phyloP scores from a whole-genome alignment of 2,888 invertebrate genomes.

The Drosophila monieri region DNA sequence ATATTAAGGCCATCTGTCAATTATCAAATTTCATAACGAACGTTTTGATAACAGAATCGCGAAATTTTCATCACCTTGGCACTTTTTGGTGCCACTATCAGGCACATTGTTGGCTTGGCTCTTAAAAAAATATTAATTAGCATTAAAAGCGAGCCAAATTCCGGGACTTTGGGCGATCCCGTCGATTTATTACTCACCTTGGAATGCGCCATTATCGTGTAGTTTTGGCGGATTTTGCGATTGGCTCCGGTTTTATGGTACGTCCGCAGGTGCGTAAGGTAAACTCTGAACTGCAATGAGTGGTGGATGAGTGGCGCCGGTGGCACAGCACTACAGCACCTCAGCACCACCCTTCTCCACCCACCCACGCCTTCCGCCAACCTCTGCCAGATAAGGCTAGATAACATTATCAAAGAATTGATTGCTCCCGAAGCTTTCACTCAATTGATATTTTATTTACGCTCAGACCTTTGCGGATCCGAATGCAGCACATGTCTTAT shows the following conservation, averaged over 20 bases:
- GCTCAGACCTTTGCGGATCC: slow-evolving; percentile 7
- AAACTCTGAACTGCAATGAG: slow-evolving; percentile 30
- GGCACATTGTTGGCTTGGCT: neutral
- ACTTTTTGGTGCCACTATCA: slow-evolving; percentile 9
- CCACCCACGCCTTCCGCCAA: slow-evolving; percentile 1
- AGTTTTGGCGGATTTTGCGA: slow-evolving; percentile 2
- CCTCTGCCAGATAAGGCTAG: slow-evolving; percentile 30
- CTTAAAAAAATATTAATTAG: slow-evolving; percentile 10
- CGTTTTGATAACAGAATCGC: slow-evolving; percentile 15
- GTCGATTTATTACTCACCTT: slow-evolving; percentile 39
- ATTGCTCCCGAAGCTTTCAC: slow-evolving; percentile 42
- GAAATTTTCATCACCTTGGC: slow-evolving; percentile 4
- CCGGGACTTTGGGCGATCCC: slow-evolving; percentile 17
- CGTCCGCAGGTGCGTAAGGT: slow-evolving; percentile 25
- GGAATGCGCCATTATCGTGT: slow-evolving; percentile 27
- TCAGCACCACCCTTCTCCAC: slow-evolving; percentile 1
- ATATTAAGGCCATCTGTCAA: slow-evolving; percentile 3
- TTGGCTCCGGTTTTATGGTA: neutral
- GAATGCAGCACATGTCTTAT: neutral
- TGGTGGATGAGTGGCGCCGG: slow-evolving; percentile 1
- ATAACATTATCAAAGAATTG: slow-evolving; percentile 55
- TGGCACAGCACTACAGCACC: neutral
- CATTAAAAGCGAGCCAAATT: slow-evolving; percentile 9
- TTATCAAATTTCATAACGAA: slow-evolving; percentile 20
- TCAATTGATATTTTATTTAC: slow-evolving; percentile 26